A percentile compares a stretch with the other conserved stretches of the same genome.
These are phyloP conservation scores for Rhimphoctona megacephalus DNA, from an alignment of 2,888 invertebrate genomes.

Conservation along the genomic window DNA sequence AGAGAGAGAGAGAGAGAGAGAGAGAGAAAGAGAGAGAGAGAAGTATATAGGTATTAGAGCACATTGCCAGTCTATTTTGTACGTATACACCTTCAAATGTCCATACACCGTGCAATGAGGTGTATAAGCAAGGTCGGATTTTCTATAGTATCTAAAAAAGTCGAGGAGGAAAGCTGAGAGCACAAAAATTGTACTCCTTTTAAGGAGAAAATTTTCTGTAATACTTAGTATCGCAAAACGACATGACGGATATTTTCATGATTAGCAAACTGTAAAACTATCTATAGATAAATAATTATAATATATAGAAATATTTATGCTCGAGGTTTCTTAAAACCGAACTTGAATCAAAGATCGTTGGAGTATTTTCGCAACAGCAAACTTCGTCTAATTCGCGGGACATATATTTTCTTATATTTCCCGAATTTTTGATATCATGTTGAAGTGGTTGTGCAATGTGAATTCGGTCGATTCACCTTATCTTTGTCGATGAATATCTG, in stretches of 20 bases:
- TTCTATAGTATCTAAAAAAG: slow-evolving; percentile 15
- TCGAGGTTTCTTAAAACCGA: too few relatives aligned
- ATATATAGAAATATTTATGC: too few relatives aligned
- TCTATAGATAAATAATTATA: too few relatives aligned
- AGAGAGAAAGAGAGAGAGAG: not conserved
- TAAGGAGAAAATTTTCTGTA: not conserved
- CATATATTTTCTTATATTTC: not conserved
- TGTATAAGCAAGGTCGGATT: slow-evolving; percentile 34
- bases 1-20: not conserved
- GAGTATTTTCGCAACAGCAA: not conserved
- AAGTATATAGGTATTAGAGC: not conserved
- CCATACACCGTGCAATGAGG: slow-evolving; percentile 28
- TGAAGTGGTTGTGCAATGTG: not conserved
- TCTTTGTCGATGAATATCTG: slow-evolving; percentile 33
- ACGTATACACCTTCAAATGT: not conserved
- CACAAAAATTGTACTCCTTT: not conserved
- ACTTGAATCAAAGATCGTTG: not conserved
- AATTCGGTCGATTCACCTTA: slow-evolving; percentile 1
- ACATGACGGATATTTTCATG: not conserved
- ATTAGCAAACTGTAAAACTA: too few relatives aligned
- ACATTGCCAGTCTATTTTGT: slow-evolving; percentile 4
- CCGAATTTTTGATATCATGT: not conserved
- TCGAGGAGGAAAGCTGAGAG: slow-evolving; percentile 6
- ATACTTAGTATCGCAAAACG: not conserved
- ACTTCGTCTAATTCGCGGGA: not conserved